Base-by-base conservation (phyloP, 2,113 vertebrate genomes). In the Chaenogobius annularis region DNA sequence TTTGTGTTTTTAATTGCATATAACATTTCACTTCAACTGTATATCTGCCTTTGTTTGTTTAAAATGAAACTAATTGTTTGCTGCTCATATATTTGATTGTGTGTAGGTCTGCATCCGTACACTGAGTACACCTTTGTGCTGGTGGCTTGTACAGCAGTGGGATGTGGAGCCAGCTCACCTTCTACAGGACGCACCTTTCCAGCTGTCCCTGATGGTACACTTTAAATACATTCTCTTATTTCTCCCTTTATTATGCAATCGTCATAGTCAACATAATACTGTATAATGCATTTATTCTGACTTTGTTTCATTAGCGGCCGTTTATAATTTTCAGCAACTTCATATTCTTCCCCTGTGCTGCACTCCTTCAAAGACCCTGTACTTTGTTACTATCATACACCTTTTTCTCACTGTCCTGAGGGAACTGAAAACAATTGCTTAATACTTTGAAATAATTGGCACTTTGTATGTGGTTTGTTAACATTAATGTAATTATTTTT, bases 101-200 rank as follows among this genome's bases (percentile, higher is more conserved):
- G 68, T 82, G 47, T 79, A 97, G 97, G 91, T 90, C 93, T 98
- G 61, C 91, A 95, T 87, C 95, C 96, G 0, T 93, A 94, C 80
- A 94, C 92, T 72, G 90, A 93, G 89, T 97, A 97, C 91, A 94
- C 88, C 78, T 98, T 96, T 81, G 85, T 91, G 70, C 86, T 99
- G 64, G 86, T 88, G 67, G 95, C 93, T 37, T 99, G 96, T 79
- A 96, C 96, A 70, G 92, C 94, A 85, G 93, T 84, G 7, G 95
- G 95, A 55, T 97, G 96, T 81, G 77, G 92, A 86, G 90, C 93
- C 67, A 97, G 96, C 55, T 88, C 89, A 65, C 89, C 94, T 82
- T 90, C 92, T 84, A 89, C 93, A 83, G 94, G 95, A 92, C 93
- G 87, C 84, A 99, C 96, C 13, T 89, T 94, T 89, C 94, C 98